phyloP scores from a whole-genome alignment of 2,797 vertebrate genomes.

The Lacerta agilis region DNA sequence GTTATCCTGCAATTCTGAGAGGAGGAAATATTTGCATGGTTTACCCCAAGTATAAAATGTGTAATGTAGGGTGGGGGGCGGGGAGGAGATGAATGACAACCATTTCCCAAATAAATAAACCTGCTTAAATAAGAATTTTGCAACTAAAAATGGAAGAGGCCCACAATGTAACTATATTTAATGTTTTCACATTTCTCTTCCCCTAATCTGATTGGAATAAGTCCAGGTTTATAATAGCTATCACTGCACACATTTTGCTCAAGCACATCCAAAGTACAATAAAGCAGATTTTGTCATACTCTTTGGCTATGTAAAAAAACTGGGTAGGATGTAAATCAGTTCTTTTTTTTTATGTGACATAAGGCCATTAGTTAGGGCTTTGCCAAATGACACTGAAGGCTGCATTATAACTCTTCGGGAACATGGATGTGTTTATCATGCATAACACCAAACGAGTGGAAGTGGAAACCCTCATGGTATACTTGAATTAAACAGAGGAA shows the following conservation, averaged over 20 bases:
- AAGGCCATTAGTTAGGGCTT: neutral
- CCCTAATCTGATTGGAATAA: slow-evolving; percentile 18
- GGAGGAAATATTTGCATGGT: neutral
- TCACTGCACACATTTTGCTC: neutral
- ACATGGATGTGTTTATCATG: neutral
- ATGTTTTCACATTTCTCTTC: neutral
- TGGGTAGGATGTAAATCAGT: neutral
- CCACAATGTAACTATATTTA: neutral
- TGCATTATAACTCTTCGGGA: neutral
- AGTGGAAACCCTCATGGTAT: neutral
- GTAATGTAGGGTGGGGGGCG: neutral
- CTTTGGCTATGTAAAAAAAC: neutral
- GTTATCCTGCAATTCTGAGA: neutral
- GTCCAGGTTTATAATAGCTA: slow-evolving; percentile 15
- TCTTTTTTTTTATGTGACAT: neutral
- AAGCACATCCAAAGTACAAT: neutral
- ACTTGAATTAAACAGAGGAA: neutral
- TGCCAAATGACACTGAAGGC: neutral
- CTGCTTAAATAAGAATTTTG: slow-evolving; percentile 2
- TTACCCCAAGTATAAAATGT: neutral
- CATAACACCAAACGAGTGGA: neutral
- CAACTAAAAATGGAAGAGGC: neutral
- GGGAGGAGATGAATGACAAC: neutral
- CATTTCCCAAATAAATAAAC: neutral
- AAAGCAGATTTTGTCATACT: neutral